Conservation (phyloP, 92 coral and sea anemone species). For the Pocillopora grandis region DNA sequence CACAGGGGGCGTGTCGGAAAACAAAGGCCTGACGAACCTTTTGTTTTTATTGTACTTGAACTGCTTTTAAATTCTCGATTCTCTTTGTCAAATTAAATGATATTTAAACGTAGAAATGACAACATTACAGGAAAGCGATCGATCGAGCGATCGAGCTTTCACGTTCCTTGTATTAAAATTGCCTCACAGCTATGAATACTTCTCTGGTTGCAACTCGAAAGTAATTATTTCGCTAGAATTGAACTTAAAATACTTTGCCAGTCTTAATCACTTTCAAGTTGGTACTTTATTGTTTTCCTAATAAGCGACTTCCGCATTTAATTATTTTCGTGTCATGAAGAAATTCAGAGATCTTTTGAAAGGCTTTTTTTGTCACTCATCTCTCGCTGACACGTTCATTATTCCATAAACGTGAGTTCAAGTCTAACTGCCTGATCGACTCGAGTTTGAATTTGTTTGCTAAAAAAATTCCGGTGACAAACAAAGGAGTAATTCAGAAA, state of each 20-base stretch:
- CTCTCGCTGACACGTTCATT: not conserved
- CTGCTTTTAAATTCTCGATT: not conserved
- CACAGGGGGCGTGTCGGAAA: conserved; percentile 13
- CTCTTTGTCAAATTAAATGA: not conserved
- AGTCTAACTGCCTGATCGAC: not conserved
- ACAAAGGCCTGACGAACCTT: not conserved
- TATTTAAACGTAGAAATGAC: not conserved
- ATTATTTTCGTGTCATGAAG: not conserved
- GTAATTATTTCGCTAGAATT: no score
- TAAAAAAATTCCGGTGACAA: not conserved
- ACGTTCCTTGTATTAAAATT: not conserved
- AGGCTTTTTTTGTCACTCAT: not conserved
- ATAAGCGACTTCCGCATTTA: not conserved
- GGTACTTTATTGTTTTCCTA: not conserved
- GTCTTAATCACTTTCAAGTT: not conserved
- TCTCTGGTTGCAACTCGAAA: not conserved
- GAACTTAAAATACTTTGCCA: not conserved
- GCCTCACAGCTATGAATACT: not conserved
- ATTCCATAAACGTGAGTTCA: not conserved
- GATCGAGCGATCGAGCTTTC: not conserved
- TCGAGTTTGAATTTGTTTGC: not conserved
- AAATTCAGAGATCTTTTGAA: not conserved
- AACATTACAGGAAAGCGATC: not conserved
- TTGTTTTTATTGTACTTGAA: not conserved
- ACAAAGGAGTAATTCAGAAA: not conserved